phyloP scores from a whole-genome alignment of 2,797 vertebrate genomes.

The Protosalanx chinensis region DNA sequence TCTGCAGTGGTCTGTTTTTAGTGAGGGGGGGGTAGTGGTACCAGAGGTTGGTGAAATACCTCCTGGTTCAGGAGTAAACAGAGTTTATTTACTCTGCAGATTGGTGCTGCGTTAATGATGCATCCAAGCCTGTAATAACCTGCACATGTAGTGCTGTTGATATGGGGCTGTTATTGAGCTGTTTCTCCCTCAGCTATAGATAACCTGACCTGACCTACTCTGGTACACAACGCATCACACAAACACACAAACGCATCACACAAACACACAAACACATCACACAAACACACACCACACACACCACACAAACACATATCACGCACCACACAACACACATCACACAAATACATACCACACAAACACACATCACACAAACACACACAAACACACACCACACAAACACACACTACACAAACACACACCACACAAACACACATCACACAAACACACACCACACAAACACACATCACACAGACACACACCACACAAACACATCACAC shows the following conservation, averaged over 20 bases:
- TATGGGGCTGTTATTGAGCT: constrained; percentile 26
- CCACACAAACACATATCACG: too few species aligned
- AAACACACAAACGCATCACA: not conserved
- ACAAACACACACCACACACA: not conserved
- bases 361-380: too few species aligned
- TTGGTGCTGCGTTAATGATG: constrained; percentile 28
- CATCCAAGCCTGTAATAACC: constrained; percentile 15
- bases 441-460: too few species aligned
- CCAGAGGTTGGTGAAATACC: constrained; percentile 13
- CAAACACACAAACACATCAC: not conserved
- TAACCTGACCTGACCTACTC: constrained; percentile 2
- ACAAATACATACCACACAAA: too few species aligned
- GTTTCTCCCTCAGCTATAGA: constrained; percentile 21
- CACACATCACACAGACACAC: too few species aligned
- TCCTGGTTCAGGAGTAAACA: constrained; percentile 13
- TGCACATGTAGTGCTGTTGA: constrained; percentile 6
- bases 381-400: too few species aligned
- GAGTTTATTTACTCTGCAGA: constrained; percentile 18
- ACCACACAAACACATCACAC: too few species aligned
- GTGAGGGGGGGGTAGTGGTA: not conserved
- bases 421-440: too few species aligned
- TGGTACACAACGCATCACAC: constrained; percentile 3
- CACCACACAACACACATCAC: too few species aligned
- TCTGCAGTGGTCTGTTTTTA: not conserved
- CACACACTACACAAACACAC: too few species aligned